Base-by-base conservation (phyloP, 2,113 vertebrate genomes). In the Prietella phreatophila region DNA sequence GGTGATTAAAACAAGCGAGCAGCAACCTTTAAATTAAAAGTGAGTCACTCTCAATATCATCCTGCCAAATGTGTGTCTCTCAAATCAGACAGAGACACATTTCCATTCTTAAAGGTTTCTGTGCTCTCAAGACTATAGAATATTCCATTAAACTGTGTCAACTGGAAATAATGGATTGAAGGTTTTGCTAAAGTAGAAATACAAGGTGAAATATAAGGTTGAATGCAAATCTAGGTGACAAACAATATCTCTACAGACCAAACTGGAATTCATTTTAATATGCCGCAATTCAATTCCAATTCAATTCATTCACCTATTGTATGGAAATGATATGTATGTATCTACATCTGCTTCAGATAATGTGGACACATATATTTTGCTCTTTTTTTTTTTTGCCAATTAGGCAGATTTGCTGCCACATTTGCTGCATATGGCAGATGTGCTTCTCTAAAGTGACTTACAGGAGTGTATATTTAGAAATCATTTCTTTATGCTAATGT, bases 1-100 rank as follows among this genome's bases (percentile, higher is more conserved):
- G 96, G 96, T 96, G 97, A 98, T 97, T 96, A 97, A 96, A 97
- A 97, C 96, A 97, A 97, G 56, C 47, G 33, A 88, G 69, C 60
- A 50, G 58, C 73, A 67, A n/a, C 85, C 56, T 82, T 30, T 76
- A 85, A 88, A 88, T 86, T 86, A 83, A 86, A 84, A 89, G 85
- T 81, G 76, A 81, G 7, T 89, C 55, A 11, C 80, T 71, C 76
- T 89, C 89, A 89, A 87, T 92, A 91, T 91, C 89, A 90, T 86
- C 85, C 83, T 83, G 85, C 79, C 89, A 60, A 83, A n/a, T n/a
- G n/a, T n/a, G n/a, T n/a, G n/a, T n/a, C 76, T 78, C 83, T 81
- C 84, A 83, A 88, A 65, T 88, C n/a, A 86, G 89, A 83, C 85
- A 89, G 39, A 65, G 78, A 87, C 78, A 91, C 86, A 81, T 36